Percentiles rank a stretch among this genome's conserved stretches.
These are phyloP conservation scores for Archivesica marissinica DNA, from an alignment of 1,140 invertebrate genomes.

Conservation along the genomic window DNA sequence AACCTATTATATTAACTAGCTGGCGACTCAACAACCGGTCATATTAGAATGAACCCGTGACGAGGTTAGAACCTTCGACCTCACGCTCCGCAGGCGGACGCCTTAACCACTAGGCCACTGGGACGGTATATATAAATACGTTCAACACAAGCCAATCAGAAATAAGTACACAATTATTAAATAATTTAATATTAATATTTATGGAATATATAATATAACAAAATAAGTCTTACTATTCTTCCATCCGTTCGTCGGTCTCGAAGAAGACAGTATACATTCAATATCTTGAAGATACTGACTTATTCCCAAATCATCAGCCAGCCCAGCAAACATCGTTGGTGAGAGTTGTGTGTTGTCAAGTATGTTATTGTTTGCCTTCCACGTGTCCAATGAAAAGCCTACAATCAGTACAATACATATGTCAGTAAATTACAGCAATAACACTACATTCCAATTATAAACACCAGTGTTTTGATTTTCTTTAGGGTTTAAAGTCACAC, in stretches of 20 bases:
- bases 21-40: too few species aligned
- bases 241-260: neutral
- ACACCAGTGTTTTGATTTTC: neutral
- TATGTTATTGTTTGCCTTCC: neutral
- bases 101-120: too few species aligned
- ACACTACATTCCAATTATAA: neutral
- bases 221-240: neutral
- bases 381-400: slow-evolving; percentile 12
- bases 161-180: neutral
- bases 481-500: too few species aligned
- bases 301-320: slow-evolving; percentile 6
- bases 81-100: too few species aligned
- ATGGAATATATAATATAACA: neutral
- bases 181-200: neutral
- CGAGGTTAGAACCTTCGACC: too few species aligned
- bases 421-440: neutral
- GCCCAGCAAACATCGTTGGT: neutral
- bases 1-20: too few species aligned
- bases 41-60: too few species aligned
- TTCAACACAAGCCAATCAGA: neutral
- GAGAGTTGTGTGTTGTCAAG: neutral
- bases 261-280: neutral
- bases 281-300: slow-evolving; percentile 8
- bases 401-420: neutral
- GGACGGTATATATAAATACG: neutral